Base-by-base conservation (phyloP, 1,140 invertebrate species). In the Drosophila tani region DNA sequence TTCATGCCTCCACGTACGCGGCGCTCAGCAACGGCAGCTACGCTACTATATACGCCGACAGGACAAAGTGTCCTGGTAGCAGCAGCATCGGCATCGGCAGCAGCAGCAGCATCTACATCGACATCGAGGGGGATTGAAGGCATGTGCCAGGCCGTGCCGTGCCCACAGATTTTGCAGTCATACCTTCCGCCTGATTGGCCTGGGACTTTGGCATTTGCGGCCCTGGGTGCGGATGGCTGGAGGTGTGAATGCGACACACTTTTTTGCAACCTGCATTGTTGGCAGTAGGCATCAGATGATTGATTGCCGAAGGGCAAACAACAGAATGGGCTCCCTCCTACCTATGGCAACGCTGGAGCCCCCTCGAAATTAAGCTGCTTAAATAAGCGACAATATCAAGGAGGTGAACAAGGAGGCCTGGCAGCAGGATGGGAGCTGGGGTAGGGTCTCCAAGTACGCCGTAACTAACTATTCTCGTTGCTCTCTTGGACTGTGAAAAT, bases 81-180 rank as follows among this genome's bases (percentile, higher is more conserved):
- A 29, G 32, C 49, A 35, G 19, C 35, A 15, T 40, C 27, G 12
- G 7, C 40, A 27, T 17, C 21, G 32, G 24, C 41, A n/a, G 5
- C n/a, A 27, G 9, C 66, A 57, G 40, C 40, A 21, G 35, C 38
- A 19, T 12, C 35, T 3, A 17, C 59, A 56, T 19, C 49, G 21
- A 27, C 64, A 66, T 35, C 24, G 49, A 63, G 63, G 78, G 78
- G 53, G 58, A 79, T 84, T 88, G 79, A 79, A 87, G 84, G 85
- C 77, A 87, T 88, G 87, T 75, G 40, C 29, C 35, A 7, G n/a
- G 43, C 27, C 27, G 6, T 62, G 45, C 46, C 47, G 21, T 68
- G 69, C 74, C 84, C 77, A 67, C 84, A 88, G 84, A 88, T 88
- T 88, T 84, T 81, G 69, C 69, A 84, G 66, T 83, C 84, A 88